Conservation (phyloP, 2,888 invertebrate species). For the Corbicula japonica region DNA sequence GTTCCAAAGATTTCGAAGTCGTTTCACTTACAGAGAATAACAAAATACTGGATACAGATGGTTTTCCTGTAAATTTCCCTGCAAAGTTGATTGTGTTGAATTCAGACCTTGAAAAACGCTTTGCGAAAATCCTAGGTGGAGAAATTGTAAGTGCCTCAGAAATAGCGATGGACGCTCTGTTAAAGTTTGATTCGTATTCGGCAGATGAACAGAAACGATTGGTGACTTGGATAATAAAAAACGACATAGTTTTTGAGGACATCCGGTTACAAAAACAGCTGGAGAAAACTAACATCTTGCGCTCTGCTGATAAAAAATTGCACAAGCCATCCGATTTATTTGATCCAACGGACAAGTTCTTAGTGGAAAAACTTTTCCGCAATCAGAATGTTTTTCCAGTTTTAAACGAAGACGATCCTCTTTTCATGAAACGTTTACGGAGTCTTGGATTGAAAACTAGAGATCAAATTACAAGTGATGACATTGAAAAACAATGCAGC, state of each 20-base stretch:
- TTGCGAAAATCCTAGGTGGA: neutral
- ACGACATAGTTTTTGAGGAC: neutral
- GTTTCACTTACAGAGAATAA: neutral
- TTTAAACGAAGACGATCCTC: neutral
- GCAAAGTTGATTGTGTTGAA: neutral
- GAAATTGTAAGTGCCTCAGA: conserved; percentile 4
- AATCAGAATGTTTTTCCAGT: conserved; percentile 1
- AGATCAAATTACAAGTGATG: neutral
- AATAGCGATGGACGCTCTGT: neutral
- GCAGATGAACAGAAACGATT: neutral
- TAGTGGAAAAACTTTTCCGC: neutral
- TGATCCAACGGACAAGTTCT: conserved; percentile 10
- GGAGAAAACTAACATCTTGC: conserved; percentile 8
- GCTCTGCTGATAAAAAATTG: neutral
- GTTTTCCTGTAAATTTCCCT: conserved; percentile 33
- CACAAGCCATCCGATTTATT: conserved; percentile 14
- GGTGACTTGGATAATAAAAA: conserved; percentile 2
- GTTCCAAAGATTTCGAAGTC: neutral
- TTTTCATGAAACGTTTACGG: neutral
- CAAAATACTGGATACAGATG: conserved; percentile 1
- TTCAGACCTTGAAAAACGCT: neutral
- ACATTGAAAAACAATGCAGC: neutral
- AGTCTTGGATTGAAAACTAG: conserved; percentile 1
- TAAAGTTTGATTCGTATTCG: neutral
- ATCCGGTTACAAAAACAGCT: conserved; percentile 1